phyloP scores from a whole-genome alignment of 2,888 invertebrate genomes.

The Aspidapion aeneum region DNA sequence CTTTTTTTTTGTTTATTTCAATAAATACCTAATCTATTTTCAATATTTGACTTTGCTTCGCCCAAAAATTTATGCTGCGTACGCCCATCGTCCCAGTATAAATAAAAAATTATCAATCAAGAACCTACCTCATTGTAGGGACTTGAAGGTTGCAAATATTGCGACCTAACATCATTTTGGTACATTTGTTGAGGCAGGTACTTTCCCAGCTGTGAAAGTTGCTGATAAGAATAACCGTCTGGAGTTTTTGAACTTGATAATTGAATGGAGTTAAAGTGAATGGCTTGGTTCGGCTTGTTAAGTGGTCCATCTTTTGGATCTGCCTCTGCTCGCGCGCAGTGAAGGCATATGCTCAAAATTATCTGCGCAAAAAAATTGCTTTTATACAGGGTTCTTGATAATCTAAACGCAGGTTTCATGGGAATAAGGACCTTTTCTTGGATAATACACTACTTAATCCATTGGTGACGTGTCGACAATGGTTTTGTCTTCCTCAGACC shows the following conservation, averaged over 20 bases:
- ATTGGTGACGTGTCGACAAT: too few relatives aligned
- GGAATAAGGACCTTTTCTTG: too few relatives aligned
- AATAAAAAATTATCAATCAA: conserved; percentile 1
- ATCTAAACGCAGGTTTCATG: not conserved
- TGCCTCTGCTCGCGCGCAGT: conserved; percentile 17
- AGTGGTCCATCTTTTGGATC: conserved; percentile 19
- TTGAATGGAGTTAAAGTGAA: conserved; percentile 16
- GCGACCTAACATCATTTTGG: conserved; percentile 23
- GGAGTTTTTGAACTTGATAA: conserved; percentile 24
- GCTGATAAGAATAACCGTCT: conserved; percentile 25
- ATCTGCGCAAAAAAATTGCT: conserved; percentile 24
- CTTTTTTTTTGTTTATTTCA: too few relatives aligned
- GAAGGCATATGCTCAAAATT: conserved; percentile 23
- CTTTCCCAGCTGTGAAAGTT: conserved; percentile 26
- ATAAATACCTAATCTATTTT: too few relatives aligned
- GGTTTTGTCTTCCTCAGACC: too few relatives aligned
- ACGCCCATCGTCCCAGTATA: too few relatives aligned
- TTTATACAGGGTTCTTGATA: conserved; percentile 1
- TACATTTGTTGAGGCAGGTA: conserved; percentile 29
- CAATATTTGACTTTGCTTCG: too few relatives aligned
- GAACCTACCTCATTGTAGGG: conserved; percentile 19
- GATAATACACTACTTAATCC: too few relatives aligned
- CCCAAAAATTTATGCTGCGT: too few relatives aligned
- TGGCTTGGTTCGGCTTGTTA: conserved; percentile 23
- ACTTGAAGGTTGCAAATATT: conserved; percentile 16